Evolutionary conservation across 1,140 invertebrate genomes (phyloP), one percentile per base, ranked within the genome.

Genomic region (Listronotus oregonensis): DNA sequence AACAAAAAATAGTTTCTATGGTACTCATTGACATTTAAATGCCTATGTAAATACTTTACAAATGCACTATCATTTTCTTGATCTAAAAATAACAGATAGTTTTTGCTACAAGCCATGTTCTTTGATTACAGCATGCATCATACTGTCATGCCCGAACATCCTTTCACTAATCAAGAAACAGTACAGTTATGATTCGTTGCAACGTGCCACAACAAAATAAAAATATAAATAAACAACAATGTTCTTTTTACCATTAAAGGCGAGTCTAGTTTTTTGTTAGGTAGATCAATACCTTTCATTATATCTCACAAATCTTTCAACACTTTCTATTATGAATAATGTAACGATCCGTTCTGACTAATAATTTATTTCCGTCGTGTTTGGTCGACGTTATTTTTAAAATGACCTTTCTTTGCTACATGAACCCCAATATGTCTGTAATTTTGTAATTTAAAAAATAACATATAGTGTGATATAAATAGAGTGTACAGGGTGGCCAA

Each of bases 101-200:
- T 54, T 54, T 54, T 54, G 51, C 51, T 54, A 14, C 37, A 31
- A 15, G 37, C 37, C 32, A 31, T 59, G 56, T 59, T 59, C 44
- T 49, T 49, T 59, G 56, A 49, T 59, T 59, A 49, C 40, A 39
- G 40, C 17, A 56, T 56, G 54, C 39, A 56, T 56, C 54, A 56
- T 39, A 15, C 40, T 56, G 54, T 56, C 56, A 59, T 6, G 46
- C 9, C 21, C 44, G 56, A 59, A 34, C 43, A 47, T 59, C 56
- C 56, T 59, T 59, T 59, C 56, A 47, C 56, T 39, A 59, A 59
- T 59, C 51, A 59, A 58, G 40, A 56, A 51, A 59, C 43, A 59
- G 17, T 34, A 59, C 56, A 59, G 44, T 49, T 46, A 59, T 59
- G 43, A 46, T 59, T 31, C 27, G 40, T 27, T 43, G 10, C 44